A percentile compares a stretch with the other conserved stretches of the same genome.
phyloP scores from a whole-genome alignment of 2,888 invertebrate genomes.

The Dynastes maya region DNA sequence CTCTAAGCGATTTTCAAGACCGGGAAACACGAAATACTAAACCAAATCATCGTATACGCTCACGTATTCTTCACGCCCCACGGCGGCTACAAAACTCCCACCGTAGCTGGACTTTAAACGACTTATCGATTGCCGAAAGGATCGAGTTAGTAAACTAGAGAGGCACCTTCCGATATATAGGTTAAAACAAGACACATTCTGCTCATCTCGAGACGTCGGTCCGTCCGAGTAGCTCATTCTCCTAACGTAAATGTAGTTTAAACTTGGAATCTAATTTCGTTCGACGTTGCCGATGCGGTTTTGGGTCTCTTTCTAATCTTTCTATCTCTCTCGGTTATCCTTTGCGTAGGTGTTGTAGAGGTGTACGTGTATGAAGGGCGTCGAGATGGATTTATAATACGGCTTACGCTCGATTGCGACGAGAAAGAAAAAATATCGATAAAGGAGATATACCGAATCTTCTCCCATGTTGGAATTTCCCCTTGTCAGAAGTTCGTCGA shows the following conservation, averaged over 20 bases:
- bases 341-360: no score
- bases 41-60: constrained; percentile 11
- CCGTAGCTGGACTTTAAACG: constrained; percentile 28
- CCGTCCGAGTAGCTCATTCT: constrained; percentile 22
- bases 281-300: constrained; percentile 28
- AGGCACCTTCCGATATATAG: constrained; percentile 7
- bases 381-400: constrained; percentile 18
- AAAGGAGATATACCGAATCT: constrained; percentile 5
- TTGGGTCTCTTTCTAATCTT: not conserved
- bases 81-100: constrained; percentile 19
- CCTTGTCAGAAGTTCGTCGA: constrained; percentile 7
- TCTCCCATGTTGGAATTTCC: not conserved
- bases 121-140: constrained; percentile 35
- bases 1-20: constrained; percentile 1
- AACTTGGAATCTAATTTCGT: constrained; percentile 37
- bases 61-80: constrained; percentile 17
- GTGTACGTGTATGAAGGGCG: not conserved
- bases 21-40: not conserved
- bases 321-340: no score
- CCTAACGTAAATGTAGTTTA: constrained; percentile 40
- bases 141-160: constrained; percentile 32
- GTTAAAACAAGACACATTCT: constrained; percentile 36
- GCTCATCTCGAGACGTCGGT: constrained; percentile 28
- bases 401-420: constrained; percentile 19
- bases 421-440: constrained; percentile 15